Evolutionary conservation across 2,888 invertebrate genomes (phyloP).

Genomic region (Agonum fuliginosum): DNA sequence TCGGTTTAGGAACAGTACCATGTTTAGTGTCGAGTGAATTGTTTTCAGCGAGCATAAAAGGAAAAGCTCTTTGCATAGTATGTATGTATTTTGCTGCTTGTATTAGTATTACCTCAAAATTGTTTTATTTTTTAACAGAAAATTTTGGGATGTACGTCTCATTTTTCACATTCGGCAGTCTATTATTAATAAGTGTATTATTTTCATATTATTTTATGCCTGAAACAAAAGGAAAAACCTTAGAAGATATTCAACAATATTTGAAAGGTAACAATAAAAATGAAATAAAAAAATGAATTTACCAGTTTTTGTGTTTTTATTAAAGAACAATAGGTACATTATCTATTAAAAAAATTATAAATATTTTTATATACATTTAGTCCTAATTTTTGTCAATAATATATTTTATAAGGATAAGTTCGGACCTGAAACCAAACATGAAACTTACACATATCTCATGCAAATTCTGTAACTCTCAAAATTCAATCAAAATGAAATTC

Average conservation of each 20-base stretch:
- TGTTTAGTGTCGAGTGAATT: constrained; percentile 67
- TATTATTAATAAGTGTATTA: constrained; percentile 65
- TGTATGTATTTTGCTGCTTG: constrained; percentile 64
- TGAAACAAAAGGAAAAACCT: constrained; percentile 69
- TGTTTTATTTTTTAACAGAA: constrained; percentile 66
- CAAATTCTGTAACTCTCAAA: no score
- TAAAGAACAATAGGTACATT: constrained; percentile 56
- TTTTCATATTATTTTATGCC: constrained; percentile 67
- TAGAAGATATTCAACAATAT: constrained; percentile 70
- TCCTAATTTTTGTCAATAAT: constrained; percentile 49
- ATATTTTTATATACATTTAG: constrained; percentile 55
- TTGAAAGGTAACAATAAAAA: constrained; percentile 63
- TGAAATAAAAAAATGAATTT: constrained; percentile 1
- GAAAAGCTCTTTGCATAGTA: constrained; percentile 65
- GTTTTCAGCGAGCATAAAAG: constrained; percentile 68
- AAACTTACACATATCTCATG: no score
- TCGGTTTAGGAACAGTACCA: constrained; percentile 65
- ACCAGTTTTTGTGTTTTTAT: constrained; percentile 47
- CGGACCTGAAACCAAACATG: not conserved
- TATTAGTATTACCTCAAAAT: constrained; percentile 65
- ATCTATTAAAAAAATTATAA: constrained; percentile 58
- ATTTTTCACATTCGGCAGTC: constrained; percentile 66
- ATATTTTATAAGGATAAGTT: not conserved
- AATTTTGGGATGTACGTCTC: constrained; percentile 67
- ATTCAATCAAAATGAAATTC: no score